These are phyloP conservation scores for Gracilinanus agilis DNA, from an alignment of 2,113 vertebrate species.

Conservation along the genomic window DNA sequence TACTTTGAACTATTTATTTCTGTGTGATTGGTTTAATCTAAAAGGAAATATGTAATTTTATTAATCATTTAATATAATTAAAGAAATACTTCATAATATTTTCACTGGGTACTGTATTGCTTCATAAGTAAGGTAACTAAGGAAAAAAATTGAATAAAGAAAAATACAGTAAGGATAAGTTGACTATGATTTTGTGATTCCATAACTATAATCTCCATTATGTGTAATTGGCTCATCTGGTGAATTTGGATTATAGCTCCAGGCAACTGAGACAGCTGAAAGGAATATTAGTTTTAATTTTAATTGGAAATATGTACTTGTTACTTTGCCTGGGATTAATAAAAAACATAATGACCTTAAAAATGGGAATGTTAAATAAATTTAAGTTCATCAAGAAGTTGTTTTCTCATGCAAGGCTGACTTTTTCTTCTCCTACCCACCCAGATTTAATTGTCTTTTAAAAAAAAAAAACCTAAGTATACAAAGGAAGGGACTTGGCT, in stretches of 20 bases:
- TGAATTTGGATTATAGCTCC: not conserved
- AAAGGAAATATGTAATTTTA: not conserved
- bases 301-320: slow-evolving; percentile 39
- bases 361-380: slow-evolving; percentile 59
- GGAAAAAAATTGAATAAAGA: not conserved
- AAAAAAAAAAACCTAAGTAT: not conserved
- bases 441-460: not conserved
- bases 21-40: not conserved
- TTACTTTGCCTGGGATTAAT: slow-evolving; percentile 42
- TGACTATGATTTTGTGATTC: not conserved
- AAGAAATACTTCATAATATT: not conserved
- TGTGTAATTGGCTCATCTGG: slow-evolving; percentile 22
- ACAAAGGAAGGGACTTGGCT: slow-evolving; percentile 50
- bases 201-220: not conserved
- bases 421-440: not conserved
- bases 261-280: slow-evolving; percentile 38
- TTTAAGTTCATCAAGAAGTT: slow-evolving; percentile 47
- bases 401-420: slow-evolving; percentile 37
- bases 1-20: not conserved
- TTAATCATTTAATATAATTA: not conserved
- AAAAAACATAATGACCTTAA: slow-evolving; percentile 52
- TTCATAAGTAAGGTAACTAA: not conserved
- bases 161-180: slow-evolving; percentile 4
- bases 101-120: not conserved
- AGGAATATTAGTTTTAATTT: slow-evolving; percentile 31